phyloP scores from a whole-genome alignment of 2,888 invertebrate species.

The Xanthia togata region DNA sequence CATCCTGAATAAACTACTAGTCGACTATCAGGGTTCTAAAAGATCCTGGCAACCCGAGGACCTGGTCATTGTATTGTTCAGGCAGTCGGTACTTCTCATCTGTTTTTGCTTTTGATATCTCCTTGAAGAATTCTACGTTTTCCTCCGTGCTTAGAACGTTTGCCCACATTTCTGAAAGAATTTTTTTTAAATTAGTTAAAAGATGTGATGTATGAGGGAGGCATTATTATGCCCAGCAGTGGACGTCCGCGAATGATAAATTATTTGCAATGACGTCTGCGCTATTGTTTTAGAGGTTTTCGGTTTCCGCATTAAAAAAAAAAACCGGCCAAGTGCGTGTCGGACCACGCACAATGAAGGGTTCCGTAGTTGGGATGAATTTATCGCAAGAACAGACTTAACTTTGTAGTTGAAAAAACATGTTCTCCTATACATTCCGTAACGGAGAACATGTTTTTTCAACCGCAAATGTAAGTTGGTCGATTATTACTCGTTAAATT shows the following conservation, averaged over 20 bases:
- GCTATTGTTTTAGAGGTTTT: too few relatives aligned
- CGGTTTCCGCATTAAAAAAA: background rate
- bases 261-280: background rate
- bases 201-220: background rate
- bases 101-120: conserved; percentile 25
- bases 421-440: too few relatives aligned
- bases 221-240: background rate
- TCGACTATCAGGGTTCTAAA: conserved; percentile 59
- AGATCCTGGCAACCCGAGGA: conserved; percentile 66
- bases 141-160: conserved; percentile 18
- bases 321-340: too few relatives aligned
- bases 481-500: too few relatives aligned
- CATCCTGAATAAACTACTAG: conserved; percentile 12
- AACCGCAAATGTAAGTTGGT: too few relatives aligned
- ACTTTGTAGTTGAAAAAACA: too few relatives aligned
- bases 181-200: background rate
- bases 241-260: background rate
- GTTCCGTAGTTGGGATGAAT: too few relatives aligned
- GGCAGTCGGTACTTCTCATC: conserved; percentile 25
- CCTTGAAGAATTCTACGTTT: conserved; percentile 23
- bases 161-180: conserved; percentile 30
- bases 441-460: too few relatives aligned
- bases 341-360: too few relatives aligned
- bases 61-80: conserved; percentile 48
- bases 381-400: too few relatives aligned